These are phyloP conservation scores for Dusona sp. DNA, from an alignment of 2,888 invertebrate species.

Conservation along the genomic window DNA sequence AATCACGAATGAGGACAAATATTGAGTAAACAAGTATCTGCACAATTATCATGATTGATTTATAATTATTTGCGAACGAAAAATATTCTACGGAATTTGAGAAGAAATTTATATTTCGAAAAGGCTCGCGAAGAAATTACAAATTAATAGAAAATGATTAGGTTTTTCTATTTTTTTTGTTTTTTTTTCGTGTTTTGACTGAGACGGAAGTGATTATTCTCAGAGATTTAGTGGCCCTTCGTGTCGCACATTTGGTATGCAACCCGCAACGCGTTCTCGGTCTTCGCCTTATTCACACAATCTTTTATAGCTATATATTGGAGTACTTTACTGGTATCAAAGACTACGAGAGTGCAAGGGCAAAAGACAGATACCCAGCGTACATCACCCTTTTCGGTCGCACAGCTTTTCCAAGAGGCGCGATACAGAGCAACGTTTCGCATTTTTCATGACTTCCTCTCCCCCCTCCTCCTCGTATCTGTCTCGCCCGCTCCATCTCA, in stretches of 20 bases:
- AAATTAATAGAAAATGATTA: background rate
- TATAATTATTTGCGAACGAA: background rate
- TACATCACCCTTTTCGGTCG: constrained; percentile 55
- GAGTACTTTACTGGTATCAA: constrained; percentile 38
- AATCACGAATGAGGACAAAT: background rate
- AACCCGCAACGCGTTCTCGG: constrained; percentile 71
- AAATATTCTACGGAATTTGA: background rate
- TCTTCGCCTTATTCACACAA: constrained; percentile 18
- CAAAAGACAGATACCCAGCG: constrained; percentile 61
- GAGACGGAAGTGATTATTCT: constrained; percentile 73
- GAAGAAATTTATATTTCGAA: background rate
- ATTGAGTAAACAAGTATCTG: background rate
- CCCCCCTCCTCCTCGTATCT: constrained; percentile 8
- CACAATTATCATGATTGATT: background rate
- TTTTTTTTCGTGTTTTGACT: background rate
- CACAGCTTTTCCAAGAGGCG: constrained; percentile 54
- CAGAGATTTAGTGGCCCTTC: constrained; percentile 75
- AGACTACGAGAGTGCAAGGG: constrained; percentile 48
- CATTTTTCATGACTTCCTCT: constrained; percentile 62
- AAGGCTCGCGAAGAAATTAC: background rate
- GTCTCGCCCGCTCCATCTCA: constrained; percentile 25
- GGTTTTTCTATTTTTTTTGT: background rate
- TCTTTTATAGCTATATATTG: constrained; percentile 16
- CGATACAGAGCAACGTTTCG: constrained; percentile 47
- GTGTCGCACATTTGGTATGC: constrained; percentile 77